Conservation (phyloP, 1,140 invertebrate genomes). For the Stenopsyche tienmushanensis region DNA sequence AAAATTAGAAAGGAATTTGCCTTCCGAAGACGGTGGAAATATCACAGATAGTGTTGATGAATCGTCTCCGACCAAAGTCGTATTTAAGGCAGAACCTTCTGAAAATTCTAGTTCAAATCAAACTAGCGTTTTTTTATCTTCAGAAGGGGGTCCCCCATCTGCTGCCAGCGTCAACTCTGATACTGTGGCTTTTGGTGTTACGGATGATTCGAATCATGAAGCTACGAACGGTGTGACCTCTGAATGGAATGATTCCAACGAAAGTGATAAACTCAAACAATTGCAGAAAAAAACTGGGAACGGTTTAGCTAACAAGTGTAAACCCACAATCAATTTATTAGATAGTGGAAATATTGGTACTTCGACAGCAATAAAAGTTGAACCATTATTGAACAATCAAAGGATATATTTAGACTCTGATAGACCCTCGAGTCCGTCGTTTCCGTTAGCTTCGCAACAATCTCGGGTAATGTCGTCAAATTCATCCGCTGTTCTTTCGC, state of each 20-base stretch:
- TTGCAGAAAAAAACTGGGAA: slow-evolving; percentile 10
- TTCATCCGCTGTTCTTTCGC: neutral
- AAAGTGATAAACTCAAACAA: slow-evolving; percentile 20
- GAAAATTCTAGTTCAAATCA: slow-evolving; percentile 36
- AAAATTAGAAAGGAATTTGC: neutral
- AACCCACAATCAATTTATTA: neutral
- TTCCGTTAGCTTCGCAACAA: neutral
- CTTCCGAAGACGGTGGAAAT: neutral
- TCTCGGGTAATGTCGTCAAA: slow-evolving; percentile 4
- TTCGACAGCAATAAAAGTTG: slow-evolving; percentile 23
- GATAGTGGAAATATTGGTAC: slow-evolving; percentile 8
- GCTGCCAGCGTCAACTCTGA: slow-evolving; percentile 18
- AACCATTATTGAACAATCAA: slow-evolving; percentile 10
- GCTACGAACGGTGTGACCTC: slow-evolving; percentile 23
- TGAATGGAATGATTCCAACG: slow-evolving; percentile 37
- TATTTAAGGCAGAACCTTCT: slow-evolving; percentile 10
- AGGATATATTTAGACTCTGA: slow-evolving; percentile 5
- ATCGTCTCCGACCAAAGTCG: neutral
- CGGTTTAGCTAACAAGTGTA: slow-evolving; percentile 6
- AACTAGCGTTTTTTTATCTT: slow-evolving; percentile 35
- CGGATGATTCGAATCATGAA: slow-evolving; percentile 33
- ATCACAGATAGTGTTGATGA: neutral
- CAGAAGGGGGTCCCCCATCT: slow-evolving; percentile 29
- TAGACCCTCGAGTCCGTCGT: slow-evolving; percentile 10
- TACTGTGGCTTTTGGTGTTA: slow-evolving; percentile 2